A percentile compares a stretch with the other conserved stretches of the same genome.
These are phyloP conservation scores for Chrysolina oricalcia DNA, from an alignment of 2,888 invertebrate species.

Conservation along the genomic window DNA sequence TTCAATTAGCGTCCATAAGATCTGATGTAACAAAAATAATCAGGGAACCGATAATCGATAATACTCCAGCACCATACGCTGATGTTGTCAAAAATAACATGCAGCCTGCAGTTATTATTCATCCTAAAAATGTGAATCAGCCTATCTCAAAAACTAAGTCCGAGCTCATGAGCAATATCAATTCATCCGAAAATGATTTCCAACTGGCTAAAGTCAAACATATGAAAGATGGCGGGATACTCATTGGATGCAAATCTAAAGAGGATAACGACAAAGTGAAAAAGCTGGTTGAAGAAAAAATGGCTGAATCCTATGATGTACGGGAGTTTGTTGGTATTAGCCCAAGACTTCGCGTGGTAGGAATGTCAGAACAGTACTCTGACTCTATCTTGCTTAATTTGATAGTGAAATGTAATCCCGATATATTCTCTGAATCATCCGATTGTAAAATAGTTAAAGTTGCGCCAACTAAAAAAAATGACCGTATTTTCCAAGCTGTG, in stretches of 20 bases:
- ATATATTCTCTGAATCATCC: slow-evolving; percentile 11
- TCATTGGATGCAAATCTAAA: slow-evolving; percentile 8
- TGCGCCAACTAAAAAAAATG: slow-evolving; percentile 7
- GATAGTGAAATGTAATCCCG: not conserved
- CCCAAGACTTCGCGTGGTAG: too few species aligned
- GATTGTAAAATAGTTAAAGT: slow-evolving; percentile 22
- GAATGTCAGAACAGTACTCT: slow-evolving; percentile 31
- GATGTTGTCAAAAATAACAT: slow-evolving; percentile 20
- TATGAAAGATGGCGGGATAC: slow-evolving; percentile 22
- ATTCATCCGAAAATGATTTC: slow-evolving; percentile 3
- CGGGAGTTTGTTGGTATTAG: slow-evolving; percentile 26
- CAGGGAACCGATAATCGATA: not conserved
- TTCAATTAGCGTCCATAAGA: slow-evolving; percentile 1
- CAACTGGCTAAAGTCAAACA: slow-evolving; percentile 10
- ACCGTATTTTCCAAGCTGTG: slow-evolving; percentile 2
- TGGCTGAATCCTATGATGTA: slow-evolving; percentile 33
- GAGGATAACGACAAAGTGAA: slow-evolving; percentile 23
- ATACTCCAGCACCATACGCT: slow-evolving; percentile 14
- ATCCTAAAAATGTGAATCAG: slow-evolving; percentile 6
- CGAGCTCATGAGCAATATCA: slow-evolving; percentile 11
- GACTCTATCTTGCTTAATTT: not conserved
- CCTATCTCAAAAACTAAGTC: slow-evolving; percentile 15
- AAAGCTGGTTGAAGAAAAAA: slow-evolving; percentile 24
- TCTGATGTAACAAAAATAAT: slow-evolving; percentile 22
- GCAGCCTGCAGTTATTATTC: slow-evolving; percentile 18